These are phyloP conservation scores for Sympetrum striolatum DNA, from an alignment of 2,888 invertebrate genomes.

Conservation along the genomic window DNA sequence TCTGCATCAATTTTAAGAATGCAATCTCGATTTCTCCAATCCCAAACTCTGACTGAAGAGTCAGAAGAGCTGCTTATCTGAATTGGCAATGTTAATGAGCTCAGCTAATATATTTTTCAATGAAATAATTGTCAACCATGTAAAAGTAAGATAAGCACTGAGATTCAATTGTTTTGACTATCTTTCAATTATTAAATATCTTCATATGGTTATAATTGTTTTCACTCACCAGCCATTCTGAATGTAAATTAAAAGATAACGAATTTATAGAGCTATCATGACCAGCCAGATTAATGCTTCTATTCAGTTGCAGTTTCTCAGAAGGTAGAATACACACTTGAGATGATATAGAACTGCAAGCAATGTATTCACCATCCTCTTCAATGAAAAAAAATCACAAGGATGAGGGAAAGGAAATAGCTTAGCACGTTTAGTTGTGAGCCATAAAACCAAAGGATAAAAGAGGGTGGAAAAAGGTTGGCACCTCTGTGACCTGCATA, in stretches of 20 bases:
- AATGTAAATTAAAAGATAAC: slow-evolving; percentile 47
- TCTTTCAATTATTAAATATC: neutral
- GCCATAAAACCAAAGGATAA: no score
- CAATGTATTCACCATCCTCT: slow-evolving; percentile 47
- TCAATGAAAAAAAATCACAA: neutral
- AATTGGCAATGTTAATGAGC: neutral
- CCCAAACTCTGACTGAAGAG: slow-evolving; percentile 48
- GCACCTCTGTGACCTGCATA: no score
- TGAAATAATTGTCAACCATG: no score
- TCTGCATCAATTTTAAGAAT: slow-evolving; percentile 45
- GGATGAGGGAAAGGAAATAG: no score
- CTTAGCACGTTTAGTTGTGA: no score
- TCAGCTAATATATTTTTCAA: neutral
- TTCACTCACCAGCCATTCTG: slow-evolving; percentile 47
- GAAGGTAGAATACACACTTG: slow-evolving; percentile 45
- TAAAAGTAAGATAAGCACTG: neutral
- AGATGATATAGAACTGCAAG: slow-evolving; percentile 46
- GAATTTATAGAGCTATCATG: slow-evolving; percentile 47
- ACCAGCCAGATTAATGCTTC: slow-evolving; percentile 45
- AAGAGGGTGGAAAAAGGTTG: no score
- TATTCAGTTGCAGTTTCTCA: slow-evolving; percentile 33
- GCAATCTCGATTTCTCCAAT: slow-evolving; percentile 47
- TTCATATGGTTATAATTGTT: neutral
- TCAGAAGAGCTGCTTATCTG: slow-evolving; percentile 48
- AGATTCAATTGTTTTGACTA: neutral